Evolutionary conservation across 2,113 vertebrate species (phyloP), one percentile per base, ranked within the genome.

Genomic region (Abramis brama): DNA sequence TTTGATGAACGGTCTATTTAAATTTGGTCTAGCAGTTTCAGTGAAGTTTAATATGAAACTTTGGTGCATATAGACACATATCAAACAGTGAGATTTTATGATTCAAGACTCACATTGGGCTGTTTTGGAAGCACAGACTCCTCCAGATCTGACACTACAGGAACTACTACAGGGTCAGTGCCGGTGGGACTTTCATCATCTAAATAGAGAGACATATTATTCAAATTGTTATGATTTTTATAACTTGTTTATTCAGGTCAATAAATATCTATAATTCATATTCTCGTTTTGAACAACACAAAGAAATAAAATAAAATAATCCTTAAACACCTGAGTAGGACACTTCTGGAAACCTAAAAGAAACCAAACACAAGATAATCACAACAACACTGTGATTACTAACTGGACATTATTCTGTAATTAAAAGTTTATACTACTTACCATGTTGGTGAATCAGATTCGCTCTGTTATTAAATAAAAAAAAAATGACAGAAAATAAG

Each of bases 391-490:
- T 15, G 23, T 74, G 71, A 45, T n/a, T 47, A 47, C 21, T 45
- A 74, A 45, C 11, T 13, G 5, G 23, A 47, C 23, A 74, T 25
- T 47, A n/a, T 25, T 74, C 71, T 15, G 11, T 47, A 21, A 71
- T 47, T 47, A n/a, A 36, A 71, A 23, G 6, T 12, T 8, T 30
- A 57, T 4, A 39, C 10, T 23, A 76, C 75, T 68, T 70, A 87
- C 80, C 33, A 10, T 55, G 5, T 27, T 2, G 12, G 17, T 70
- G 25, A 55, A 12, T 45, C 19, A 57, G 1, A 19, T 33, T 23
- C 33, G 11, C 33, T 83, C 80, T 87, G 60, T 36, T n/a, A n/a
- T n/a, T n/a, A n/a, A 87, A 55, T 13, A 59, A 23, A 33, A 19
- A 8, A 33, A 33, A 33, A 33, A 8, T 43, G 15, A 57, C 71